phyloP scores from a whole-genome alignment of 2,888 invertebrate species.

The Aleiodes alternator region DNA sequence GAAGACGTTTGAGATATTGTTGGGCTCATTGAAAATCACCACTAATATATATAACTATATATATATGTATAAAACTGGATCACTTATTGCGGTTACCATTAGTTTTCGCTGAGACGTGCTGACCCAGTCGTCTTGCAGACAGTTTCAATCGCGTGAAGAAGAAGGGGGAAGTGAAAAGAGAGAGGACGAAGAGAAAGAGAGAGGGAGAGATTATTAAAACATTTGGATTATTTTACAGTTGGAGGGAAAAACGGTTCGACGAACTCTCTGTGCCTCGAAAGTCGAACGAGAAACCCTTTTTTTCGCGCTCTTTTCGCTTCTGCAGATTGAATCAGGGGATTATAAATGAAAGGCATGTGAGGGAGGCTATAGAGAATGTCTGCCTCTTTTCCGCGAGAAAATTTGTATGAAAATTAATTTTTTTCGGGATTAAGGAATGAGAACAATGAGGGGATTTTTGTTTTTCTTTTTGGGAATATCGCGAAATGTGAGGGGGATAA shows the following conservation, averaged over 20 bases:
- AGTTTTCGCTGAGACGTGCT: constrained; percentile 16
- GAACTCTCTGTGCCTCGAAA: not conserved
- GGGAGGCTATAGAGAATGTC: too few relatives aligned
- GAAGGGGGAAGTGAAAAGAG: too few relatives aligned
- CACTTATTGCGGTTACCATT: constrained; percentile 29
- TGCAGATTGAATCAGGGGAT: too few relatives aligned
- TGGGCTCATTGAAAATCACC: constrained; percentile 17
- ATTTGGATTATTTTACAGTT: not conserved
- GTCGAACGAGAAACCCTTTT: not conserved
- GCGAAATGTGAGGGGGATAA: too few relatives aligned
- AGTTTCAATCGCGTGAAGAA: not conserved
- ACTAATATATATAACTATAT: constrained; percentile 1
- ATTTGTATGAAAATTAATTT: too few relatives aligned
- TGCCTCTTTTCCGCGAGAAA: too few relatives aligned
- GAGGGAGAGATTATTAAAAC: not conserved
- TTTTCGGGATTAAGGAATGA: too few relatives aligned
- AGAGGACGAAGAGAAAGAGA: too few relatives aligned
- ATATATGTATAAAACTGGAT: not conserved
- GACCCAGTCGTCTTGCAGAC: constrained; percentile 30
- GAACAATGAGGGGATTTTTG: too few relatives aligned
- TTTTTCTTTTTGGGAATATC: too few relatives aligned
- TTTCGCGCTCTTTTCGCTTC: too few relatives aligned
- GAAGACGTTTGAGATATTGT: constrained; percentile 15
- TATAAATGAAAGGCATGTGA: too few relatives aligned
- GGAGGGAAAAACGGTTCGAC: not conserved